A percentile compares a stretch with the other conserved stretches of the same genome.
These are phyloP conservation scores for Apaloderma vittatum DNA, from an alignment of 2,113 vertebrate genomes.

Conservation along the genomic window DNA sequence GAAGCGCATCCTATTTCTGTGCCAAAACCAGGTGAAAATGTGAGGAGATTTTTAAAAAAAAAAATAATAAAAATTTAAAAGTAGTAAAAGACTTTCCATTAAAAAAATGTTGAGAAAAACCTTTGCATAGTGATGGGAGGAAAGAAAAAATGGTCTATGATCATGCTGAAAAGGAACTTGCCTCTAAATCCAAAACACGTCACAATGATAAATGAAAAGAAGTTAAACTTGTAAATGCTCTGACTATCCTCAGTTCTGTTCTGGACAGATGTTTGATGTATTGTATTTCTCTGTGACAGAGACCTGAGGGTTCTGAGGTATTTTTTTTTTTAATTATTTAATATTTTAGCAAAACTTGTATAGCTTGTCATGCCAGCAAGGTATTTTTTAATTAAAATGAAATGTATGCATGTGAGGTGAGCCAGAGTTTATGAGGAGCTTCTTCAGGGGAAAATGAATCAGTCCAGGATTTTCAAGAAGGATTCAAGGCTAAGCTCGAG, in stretches of 20 bases:
- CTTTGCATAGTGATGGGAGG: neutral
- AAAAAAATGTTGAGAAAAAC: neutral
- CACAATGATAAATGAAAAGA: slow-evolving; percentile 63
- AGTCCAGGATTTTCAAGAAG: slow-evolving; percentile 52
- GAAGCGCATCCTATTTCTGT: slow-evolving; percentile 47
- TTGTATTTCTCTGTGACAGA: slow-evolving; percentile 63
- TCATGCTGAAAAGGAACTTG: slow-evolving; percentile 4
- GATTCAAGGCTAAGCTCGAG: slow-evolving; percentile 26
- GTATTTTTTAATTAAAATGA: slow-evolving; percentile 76
- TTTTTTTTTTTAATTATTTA: slow-evolving; percentile 47
- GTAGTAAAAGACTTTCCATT: neutral
- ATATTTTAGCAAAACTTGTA: slow-evolving; percentile 69
- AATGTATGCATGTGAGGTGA: slow-evolving; percentile 68
- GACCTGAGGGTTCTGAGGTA: slow-evolving; percentile 57
- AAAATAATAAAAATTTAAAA: neutral
- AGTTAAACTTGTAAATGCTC: slow-evolving; percentile 42
- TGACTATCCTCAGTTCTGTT: slow-evolving; percentile 35
- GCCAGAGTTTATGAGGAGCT: slow-evolving; percentile 73
- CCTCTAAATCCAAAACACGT: slow-evolving; percentile 9
- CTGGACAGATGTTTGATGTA: slow-evolving; percentile 73
- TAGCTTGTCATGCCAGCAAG: slow-evolving; percentile 65
- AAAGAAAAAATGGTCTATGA: slow-evolving; percentile 8
- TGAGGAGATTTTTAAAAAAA: neutral
- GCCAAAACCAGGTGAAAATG: slow-evolving; percentile 30
- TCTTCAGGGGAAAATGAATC: slow-evolving; percentile 72